Percentiles rank a stretch among this genome's conserved stretches.
These are phyloP conservation scores for Watsonalla cultraria DNA, from an alignment of 2,888 invertebrate genomes.

Conservation along the genomic window DNA sequence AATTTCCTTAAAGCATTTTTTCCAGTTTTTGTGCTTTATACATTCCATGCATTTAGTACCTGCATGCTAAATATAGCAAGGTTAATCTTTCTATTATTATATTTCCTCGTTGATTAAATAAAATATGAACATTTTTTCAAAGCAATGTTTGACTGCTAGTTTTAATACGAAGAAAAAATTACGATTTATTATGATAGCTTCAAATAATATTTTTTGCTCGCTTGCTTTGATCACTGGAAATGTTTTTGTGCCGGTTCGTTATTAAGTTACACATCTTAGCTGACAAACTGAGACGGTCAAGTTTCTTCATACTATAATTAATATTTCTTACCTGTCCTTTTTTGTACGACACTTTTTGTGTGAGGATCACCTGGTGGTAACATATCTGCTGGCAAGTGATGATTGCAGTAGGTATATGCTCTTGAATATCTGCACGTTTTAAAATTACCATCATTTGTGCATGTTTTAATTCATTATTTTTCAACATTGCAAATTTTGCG, in stretches of 20 bases:
- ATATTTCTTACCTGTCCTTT: slow-evolving; percentile 27
- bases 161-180: slow-evolving; percentile 15
- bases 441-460: background rate
- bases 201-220: slow-evolving; percentile 16
- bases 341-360: slow-evolving; percentile 11
- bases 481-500: background rate
- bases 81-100: background rate
- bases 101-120: slow-evolving; percentile 3
- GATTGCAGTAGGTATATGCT: background rate
- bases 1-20: background rate
- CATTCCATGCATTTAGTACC: background rate
- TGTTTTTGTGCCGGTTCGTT: slow-evolving; percentile 19
- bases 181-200: slow-evolving; percentile 26
- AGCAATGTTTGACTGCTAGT: slow-evolving; percentile 1
- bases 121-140: slow-evolving; percentile 1
- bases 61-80: background rate
- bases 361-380: background rate
- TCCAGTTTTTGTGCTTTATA: background rate
- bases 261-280: slow-evolving; percentile 33
- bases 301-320: slow-evolving; percentile 28
- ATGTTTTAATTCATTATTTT: background rate
- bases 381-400: background rate
- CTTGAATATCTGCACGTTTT: background rate
- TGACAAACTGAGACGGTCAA: slow-evolving; percentile 29
- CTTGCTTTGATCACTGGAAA: slow-evolving; percentile 6